Evolutionary conservation across 2,888 invertebrate species (phyloP), one percentile per base, ranked within the genome.

Genomic region (Noctua janthe): DNA sequence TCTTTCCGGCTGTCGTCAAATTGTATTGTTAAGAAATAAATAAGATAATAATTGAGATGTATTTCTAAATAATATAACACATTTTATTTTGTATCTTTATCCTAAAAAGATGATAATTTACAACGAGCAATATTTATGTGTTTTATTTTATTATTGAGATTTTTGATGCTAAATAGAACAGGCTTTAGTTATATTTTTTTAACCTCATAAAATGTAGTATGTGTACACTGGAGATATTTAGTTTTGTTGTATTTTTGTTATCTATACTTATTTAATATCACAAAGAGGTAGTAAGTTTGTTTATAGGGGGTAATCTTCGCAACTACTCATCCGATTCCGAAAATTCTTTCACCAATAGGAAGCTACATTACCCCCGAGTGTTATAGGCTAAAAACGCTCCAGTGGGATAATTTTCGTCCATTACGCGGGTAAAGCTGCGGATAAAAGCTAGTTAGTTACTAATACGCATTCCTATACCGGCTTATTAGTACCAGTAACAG

Each of bases 21-120:
- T 29, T 29, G 15, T n/a, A 82, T 62, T 76, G 69, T 54, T 77
- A 74, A n/a, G 1, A 47, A 56, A 86, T 71, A 74, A 73, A 81
- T 67, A 43, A 70, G 20, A 43, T 7, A n/a, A 54, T 71, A 84
- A 87, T 89, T 75, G 80, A 87, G 87, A 78, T 51, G 73, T 89
- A 70, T 84, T 62, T 72, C 11, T 17, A 39, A 62, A 78, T 51
- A 74, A 74, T 20, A 72, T 66, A 71, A 35, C 11, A 20, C 43
- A 51, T 73, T 71, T 82, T 39, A 17, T 29, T 54, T 62, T 43
- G n/a, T 47, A 10, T 3, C 43, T 3, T n/a, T 17, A 29, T 69
- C 15, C n/a, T 15, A 59, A 76, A 62, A 49, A 77, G 79, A 84
- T 77, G 89, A 66, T 80, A 84, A 87, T 82, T 87, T 84, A 80